phyloP scores from a whole-genome alignment of 2,113 vertebrate species.

The Brevimyrus niger region DNA sequence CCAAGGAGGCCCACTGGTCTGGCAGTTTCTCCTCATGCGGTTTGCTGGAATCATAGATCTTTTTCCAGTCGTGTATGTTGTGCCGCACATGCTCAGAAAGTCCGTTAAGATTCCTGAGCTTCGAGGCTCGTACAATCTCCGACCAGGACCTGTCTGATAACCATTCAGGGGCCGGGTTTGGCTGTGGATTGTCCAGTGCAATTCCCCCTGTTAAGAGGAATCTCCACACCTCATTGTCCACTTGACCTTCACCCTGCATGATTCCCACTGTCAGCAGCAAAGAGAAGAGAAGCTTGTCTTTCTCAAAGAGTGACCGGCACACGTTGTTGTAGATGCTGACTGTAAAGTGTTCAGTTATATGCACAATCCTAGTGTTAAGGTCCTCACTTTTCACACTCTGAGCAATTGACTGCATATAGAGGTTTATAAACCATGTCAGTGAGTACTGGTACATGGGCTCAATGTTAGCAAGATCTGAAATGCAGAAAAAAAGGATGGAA shows the following conservation, averaged over 20 bases:
- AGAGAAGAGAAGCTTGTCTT: slow-evolving; percentile 87
- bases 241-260: slow-evolving; percentile 67
- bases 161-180: slow-evolving; percentile 80
- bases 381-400: slow-evolving; percentile 66
- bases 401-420: slow-evolving; percentile 73
- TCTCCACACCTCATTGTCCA: slow-evolving; percentile 71
- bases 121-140: slow-evolving; percentile 74
- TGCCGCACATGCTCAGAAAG: slow-evolving; percentile 64
- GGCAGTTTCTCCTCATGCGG: slow-evolving; percentile 74
- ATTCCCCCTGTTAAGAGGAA: slow-evolving; percentile 83
- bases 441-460: slow-evolving; percentile 96
- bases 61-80: slow-evolving; percentile 63
- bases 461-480: slow-evolving; percentile 83
- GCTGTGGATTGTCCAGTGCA: slow-evolving; percentile 77
- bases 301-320: slow-evolving; percentile 86
- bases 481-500: slow-evolving; percentile 82
- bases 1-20: slow-evolving; percentile 53
- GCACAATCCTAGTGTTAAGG: slow-evolving; percentile 60
- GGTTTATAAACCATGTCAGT: slow-evolving; percentile 79
- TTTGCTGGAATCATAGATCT: slow-evolving; percentile 71
- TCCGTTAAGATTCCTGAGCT: slow-evolving; percentile 56
- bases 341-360: slow-evolving; percentile 75
- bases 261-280: slow-evolving; percentile 78
- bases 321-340: slow-evolving; percentile 79
- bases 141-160: slow-evolving; percentile 82